Evolutionary conservation across 2,113 vertebrate genomes (phyloP).

Genomic region (Delphinus delphis): DNA sequence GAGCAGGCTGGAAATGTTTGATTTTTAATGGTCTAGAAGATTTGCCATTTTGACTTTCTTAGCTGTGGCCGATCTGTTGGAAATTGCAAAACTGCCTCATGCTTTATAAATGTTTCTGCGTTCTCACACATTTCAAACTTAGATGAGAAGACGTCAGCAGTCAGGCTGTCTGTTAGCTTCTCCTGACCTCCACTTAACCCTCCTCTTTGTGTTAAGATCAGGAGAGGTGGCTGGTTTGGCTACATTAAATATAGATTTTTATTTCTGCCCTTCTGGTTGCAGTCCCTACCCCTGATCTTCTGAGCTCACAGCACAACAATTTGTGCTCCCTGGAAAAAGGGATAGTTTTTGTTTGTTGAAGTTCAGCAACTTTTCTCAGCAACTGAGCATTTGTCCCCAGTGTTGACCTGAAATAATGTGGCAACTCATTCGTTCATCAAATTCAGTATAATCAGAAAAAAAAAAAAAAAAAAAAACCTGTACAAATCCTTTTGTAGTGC

Average conservation of each 20-base stretch:
- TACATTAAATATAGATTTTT: slow-evolving; percentile 42
- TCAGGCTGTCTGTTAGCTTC: background rate
- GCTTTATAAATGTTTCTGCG: slow-evolving; percentile 65
- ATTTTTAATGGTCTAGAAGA: background rate
- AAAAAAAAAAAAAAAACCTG: background rate
- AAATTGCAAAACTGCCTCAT: slow-evolving; percentile 21
- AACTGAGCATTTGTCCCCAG: background rate
- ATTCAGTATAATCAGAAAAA: background rate
- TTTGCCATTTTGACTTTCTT: slow-evolving; percentile 32
- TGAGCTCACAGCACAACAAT: background rate
- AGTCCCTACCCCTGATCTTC: background rate
- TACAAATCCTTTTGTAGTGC: background rate
- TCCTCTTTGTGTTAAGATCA: background rate
- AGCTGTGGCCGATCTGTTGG: slow-evolving; percentile 47
- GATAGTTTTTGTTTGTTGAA: background rate
- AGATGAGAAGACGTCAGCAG: background rate
- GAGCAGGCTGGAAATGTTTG: slow-evolving; percentile 8
- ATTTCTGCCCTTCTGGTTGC: slow-evolving; percentile 17
- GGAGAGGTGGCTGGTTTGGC: background rate
- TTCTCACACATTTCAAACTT: slow-evolving; percentile 55
- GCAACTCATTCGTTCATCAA: background rate
- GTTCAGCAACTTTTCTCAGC: background rate
- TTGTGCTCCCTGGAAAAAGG: background rate
- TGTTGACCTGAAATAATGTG: background rate
- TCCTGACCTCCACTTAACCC: slow-evolving; percentile 22